Evolutionary conservation across 1,140 invertebrate species (phyloP).

Genomic region (Saccostrea echinata): DNA sequence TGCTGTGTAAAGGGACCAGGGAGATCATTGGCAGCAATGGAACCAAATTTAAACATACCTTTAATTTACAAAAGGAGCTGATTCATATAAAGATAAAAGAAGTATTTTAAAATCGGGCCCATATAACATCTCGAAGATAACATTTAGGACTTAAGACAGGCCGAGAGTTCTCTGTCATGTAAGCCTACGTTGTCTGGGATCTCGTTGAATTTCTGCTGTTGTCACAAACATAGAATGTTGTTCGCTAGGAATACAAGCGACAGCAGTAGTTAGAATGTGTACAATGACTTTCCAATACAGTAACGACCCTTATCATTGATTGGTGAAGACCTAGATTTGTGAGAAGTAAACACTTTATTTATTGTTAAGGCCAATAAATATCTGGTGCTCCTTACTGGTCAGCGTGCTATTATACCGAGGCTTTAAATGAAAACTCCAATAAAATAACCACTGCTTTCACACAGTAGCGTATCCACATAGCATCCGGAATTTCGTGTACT

Average conservation of each 20-base stretch:
- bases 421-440: background rate
- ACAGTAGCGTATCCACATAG: background rate
- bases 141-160: background rate
- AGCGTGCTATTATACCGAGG: background rate
- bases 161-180: background rate
- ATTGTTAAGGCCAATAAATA: slow-evolving; percentile 9
- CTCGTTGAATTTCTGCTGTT: background rate
- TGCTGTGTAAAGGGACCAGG: background rate
- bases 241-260: background rate
- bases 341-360: slow-evolving; percentile 34
- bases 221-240: background rate
- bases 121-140: slow-evolving; percentile 12
- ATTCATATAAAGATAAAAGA: slow-evolving; percentile 14
- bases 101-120: slow-evolving; percentile 1
- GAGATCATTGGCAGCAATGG: background rate
- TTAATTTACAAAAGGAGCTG: background rate
- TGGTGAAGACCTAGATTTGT: slow-evolving; percentile 20
- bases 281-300: slow-evolving; percentile 31
- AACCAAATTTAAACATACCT: background rate
- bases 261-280: background rate
- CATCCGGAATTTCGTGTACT: background rate
- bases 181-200: background rate
- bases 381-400: background rate
- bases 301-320: slow-evolving; percentile 30
- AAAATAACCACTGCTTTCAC: background rate